phyloP scores from a whole-genome alignment of 1,140 invertebrate species.

The Eueides isabella region DNA sequence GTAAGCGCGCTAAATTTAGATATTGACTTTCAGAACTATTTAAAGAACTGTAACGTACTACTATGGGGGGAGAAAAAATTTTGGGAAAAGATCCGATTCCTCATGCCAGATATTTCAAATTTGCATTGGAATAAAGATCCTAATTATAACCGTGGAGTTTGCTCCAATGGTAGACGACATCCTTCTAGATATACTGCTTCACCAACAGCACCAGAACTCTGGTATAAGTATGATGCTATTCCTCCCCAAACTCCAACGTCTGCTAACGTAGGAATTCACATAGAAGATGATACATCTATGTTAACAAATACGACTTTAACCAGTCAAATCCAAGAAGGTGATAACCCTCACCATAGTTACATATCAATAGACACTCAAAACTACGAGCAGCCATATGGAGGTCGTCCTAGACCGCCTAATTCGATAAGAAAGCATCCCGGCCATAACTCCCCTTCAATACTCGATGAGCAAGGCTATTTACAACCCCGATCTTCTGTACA shows the following conservation, averaged over 20 bases:
- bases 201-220: constrained; percentile 80
- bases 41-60: constrained; percentile 92
- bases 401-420: constrained; percentile 70
- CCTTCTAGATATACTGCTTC: constrained; percentile 80
- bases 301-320: constrained; percentile 79
- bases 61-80: constrained; percentile 93
- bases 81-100: constrained; percentile 94
- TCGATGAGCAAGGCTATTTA: constrained; percentile 81
- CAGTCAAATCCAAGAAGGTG: constrained; percentile 78
- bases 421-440: constrained; percentile 69
- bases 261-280: constrained; percentile 61
- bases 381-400: constrained; percentile 78
- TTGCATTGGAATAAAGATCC: constrained; percentile 81
- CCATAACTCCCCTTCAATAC: constrained; percentile 71
- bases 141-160: constrained; percentile 75
- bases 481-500: constrained; percentile 77
- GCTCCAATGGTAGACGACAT: constrained; percentile 76
- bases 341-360: constrained; percentile 80
- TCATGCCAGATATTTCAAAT: constrained; percentile 90
- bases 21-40: constrained; percentile 90
- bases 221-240: constrained; percentile 82
- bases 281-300: constrained; percentile 80
- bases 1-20: constrained; percentile 91
- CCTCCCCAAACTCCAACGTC: constrained; percentile 74
- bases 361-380: constrained; percentile 81